Conservation (phyloP, 2,113 vertebrate species). For the Psephotus haematonotus region DNA sequence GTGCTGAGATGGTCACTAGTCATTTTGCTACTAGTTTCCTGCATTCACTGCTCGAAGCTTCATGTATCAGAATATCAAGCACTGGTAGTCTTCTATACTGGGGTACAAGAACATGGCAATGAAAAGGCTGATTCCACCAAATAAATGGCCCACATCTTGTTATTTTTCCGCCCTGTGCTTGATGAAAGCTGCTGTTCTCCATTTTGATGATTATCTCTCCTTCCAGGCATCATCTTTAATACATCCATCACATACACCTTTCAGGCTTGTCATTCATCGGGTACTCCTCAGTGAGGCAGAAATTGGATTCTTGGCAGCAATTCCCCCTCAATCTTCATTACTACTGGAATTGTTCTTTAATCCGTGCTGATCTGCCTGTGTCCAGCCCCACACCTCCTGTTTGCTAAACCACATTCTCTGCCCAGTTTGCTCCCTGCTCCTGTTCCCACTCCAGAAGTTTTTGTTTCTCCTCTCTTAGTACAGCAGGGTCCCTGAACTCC, state of each 20-base stretch:
- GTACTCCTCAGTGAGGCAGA: background rate
- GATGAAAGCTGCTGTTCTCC: background rate
- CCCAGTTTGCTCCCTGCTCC: background rate
- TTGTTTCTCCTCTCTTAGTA: background rate
- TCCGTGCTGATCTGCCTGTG: background rate
- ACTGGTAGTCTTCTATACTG: background rate
- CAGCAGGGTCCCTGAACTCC: background rate
- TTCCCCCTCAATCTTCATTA: background rate
- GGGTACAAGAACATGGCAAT: background rate
- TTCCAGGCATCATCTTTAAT: background rate
- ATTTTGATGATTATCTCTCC: background rate
- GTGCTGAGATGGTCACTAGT: background rate
- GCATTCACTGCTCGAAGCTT: background rate
- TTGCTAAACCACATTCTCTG: background rate
- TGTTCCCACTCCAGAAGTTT: background rate
- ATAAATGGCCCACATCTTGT: background rate
- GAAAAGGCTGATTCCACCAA: background rate
- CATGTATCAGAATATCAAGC: background rate
- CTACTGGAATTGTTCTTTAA: background rate
- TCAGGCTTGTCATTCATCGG: background rate
- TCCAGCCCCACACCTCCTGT: background rate
- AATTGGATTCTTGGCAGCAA: background rate
- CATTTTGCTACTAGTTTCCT: background rate
- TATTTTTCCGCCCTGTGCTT: too few relatives aligned
- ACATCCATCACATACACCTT: background rate